Evolutionary conservation across 1,140 invertebrate genomes (phyloP), one percentile per base, ranked within the genome.

Genomic region (Zaprionus kolodkinae): DNA sequence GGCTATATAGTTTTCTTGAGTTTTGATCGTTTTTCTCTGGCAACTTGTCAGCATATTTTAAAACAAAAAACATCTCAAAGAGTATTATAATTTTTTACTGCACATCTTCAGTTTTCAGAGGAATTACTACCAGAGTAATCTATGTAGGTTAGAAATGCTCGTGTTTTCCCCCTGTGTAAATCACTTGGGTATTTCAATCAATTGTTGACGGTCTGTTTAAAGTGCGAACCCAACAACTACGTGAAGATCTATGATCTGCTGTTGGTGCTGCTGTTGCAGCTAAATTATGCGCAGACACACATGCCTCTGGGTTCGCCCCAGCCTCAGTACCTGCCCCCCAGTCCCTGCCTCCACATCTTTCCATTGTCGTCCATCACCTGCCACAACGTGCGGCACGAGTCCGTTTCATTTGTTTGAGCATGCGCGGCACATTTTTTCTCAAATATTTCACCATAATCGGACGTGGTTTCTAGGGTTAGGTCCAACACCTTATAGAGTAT

Each of bases 371-470:
- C 21, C 12, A 40, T 21, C 45, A 55, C 67, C 48, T 63, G 73
- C 81, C 80, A 79, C 83, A 86, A 71, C 61, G 64, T 71, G 77
- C 61, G 64, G 79, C 83, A 66, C 70, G 64, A 74, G 72, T 63
- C 66, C 52, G 62, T 74, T 69, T 76, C 64, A 50, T 79, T 88
- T 87, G 84, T 80, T 87, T 87, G 80, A 79, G 76, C 83, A 87
- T 87, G 84, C 84, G 84, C 77, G n/a, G 57, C 83, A 61, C 83
- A 88, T 77, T 82, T 82, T 79, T 61, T 69, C 73, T 79, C 62
- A 76, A 69, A 85, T 85, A 79, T 78, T 79, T 79, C 83, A 85
- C 69, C 68, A 74, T 74, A 70, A 59, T 63, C 50, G 57, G 57
- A 62, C 66, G 30, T 15, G 45, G 10, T 50, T 50, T 50, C 21